These are phyloP conservation scores for Heteropelma amictum DNA, from an alignment of 2,888 invertebrate genomes.

Conservation along the genomic window DNA sequence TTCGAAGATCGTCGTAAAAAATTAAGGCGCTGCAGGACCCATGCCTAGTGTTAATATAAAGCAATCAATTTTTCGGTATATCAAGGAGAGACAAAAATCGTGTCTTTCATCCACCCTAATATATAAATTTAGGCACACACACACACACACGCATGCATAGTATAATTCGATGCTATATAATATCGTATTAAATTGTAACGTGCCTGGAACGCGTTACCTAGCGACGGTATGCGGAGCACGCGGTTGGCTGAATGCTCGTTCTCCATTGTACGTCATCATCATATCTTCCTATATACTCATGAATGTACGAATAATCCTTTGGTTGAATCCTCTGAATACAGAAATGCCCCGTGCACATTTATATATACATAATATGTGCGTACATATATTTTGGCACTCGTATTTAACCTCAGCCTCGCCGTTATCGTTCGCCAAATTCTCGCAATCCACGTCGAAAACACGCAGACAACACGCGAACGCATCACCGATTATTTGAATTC, in stretches of 20 bases:
- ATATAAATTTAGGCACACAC: background rate
- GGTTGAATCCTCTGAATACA: slow-evolving; percentile 30
- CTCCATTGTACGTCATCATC: slow-evolving; percentile 45
- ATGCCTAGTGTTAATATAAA: no score
- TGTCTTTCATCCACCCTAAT: no score
- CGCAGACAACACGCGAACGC: background rate
- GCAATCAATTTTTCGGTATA: background rate
- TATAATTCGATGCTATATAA: slow-evolving; percentile 3
- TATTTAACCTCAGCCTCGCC: background rate
- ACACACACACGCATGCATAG: background rate
- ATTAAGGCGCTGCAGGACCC: no score
- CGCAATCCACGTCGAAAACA: slow-evolving; percentile 19
- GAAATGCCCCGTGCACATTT: background rate
- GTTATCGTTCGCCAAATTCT: background rate
- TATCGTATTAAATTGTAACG: slow-evolving; percentile 46
- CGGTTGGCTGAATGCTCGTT: slow-evolving; percentile 43
- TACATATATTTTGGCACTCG: background rate
- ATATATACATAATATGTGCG: background rate
- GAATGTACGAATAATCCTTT: slow-evolving; percentile 28
- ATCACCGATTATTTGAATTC: slow-evolving; percentile 8
- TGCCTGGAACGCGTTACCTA: slow-evolving; percentile 12
- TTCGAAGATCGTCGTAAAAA: no score
- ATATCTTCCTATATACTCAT: slow-evolving; percentile 34
- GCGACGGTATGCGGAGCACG: slow-evolving; percentile 33
- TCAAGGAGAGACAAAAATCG: no score